phyloP scores from a whole-genome alignment of 2,113 vertebrate genomes.

The Aegotheles bennettii region DNA sequence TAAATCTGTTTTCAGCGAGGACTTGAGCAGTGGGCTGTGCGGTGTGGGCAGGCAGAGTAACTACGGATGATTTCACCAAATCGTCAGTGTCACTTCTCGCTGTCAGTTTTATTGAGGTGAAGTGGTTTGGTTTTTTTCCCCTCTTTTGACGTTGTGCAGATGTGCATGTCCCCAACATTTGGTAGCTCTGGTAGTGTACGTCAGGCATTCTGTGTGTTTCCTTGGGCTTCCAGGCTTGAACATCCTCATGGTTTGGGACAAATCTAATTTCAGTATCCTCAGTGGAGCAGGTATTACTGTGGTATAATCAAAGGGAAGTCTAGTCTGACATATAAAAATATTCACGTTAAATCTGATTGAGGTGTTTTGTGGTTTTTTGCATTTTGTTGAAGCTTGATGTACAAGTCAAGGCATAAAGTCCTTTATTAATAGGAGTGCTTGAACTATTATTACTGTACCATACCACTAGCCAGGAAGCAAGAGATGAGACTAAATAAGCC shows the following conservation, averaged over 20 bases:
- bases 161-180: accelerated
- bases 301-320: neutral
- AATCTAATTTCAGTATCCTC: neutral
- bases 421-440: neutral
- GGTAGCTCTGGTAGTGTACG: neutral
- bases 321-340: neutral
- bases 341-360: neutral
- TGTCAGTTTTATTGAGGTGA: neutral
- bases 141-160: neutral
- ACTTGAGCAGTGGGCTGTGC: neutral
- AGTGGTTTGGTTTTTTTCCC: neutral
- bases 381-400: neutral
- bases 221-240: neutral
- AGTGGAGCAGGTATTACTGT: neutral
- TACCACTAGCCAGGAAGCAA: neutral
- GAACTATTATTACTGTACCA: neutral
- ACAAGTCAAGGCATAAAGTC: neutral
- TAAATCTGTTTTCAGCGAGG: neutral
- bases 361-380: neutral
- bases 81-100: neutral
- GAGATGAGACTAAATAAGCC: neutral
- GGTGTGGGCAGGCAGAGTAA: accelerated
- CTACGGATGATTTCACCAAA: neutral
- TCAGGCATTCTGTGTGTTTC: neutral
- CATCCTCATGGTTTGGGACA: neutral